Base-by-base conservation (phyloP, 2,888 invertebrate genomes). In the Mamestra brassicae region DNA sequence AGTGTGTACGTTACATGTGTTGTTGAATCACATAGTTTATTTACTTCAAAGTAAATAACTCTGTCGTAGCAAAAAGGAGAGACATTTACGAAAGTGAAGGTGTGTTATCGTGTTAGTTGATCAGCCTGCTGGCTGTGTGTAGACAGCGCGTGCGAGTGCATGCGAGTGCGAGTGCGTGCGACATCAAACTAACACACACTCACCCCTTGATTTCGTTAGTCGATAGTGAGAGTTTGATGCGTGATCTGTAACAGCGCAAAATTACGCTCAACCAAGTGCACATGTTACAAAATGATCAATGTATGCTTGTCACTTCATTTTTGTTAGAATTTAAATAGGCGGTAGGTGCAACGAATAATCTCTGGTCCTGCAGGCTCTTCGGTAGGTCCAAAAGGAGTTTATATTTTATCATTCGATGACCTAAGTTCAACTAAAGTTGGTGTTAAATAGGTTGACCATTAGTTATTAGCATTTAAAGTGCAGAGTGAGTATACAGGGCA, bases 191-290 rank as follows among this genome's bases (percentile, higher is more conserved):
- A 90, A 90, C 92, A 91, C 87, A 71, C 84, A 94, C 94, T 94
- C 94, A 95, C 95, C 95, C 93, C 72, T 94, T 93, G 65, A 94
- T 92, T 90, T 93, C 90, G 82, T 92, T 92, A 83, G 92, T 93
- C 86, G 93, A 91, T 89, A 91, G 93, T 91, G 93, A 90, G 85
- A 93, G 93, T 90, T 90, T 92, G 89, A 95, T 87, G 89, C 81
- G 84, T 90, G 91, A 94, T 93, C 94, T 94, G 95, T 85, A 95
- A 95, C 93, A 94, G 91, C 90, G 93, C 90, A 93, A 78, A 89
- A 88, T 80, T 89, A 89, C 84, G 86, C 81, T 84, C 65, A 84
- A 76, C 85, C 83, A 71, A 63, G 81, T 82, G 81, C 79, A 60
- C 11, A 38, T 68, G 67, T 75, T 10, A 26, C 54, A 34, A 17